Conservation (phyloP, 2,888 invertebrate genomes). For the Prosopocoilus inquinatus region DNA sequence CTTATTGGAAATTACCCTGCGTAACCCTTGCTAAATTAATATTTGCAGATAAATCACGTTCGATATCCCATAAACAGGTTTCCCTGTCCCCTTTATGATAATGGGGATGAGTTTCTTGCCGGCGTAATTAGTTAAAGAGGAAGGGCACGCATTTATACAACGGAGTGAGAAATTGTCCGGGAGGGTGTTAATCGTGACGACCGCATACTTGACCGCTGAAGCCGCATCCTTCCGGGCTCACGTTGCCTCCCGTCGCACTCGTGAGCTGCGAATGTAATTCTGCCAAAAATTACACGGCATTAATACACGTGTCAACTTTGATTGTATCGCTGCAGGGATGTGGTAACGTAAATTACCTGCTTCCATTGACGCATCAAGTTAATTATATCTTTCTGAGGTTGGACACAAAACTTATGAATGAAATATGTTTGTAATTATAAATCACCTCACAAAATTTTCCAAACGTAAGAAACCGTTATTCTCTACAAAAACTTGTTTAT, state of each 20-base stretch:
- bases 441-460: too few relatives aligned
- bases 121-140: too few relatives aligned
- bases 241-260: not conserved
- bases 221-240: slow-evolving; percentile 5
- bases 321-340: not conserved
- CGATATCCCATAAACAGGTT: not conserved
- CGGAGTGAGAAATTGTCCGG: slow-evolving; percentile 10
- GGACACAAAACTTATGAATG: not conserved
- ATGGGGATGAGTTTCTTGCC: not conserved
- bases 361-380: too few relatives aligned
- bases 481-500: too few relatives aligned
- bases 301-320: not conserved
- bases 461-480: too few relatives aligned
- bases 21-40: slow-evolving; percentile 3
- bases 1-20: not conserved
- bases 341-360: not conserved
- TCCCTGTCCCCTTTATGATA: not conserved
- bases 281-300: not conserved
- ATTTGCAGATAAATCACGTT: slow-evolving; percentile 2
- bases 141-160: not conserved
- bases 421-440: too few relatives aligned
- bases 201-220: slow-evolving; percentile 23
- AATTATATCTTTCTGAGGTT: too few relatives aligned
- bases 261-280: not conserved
- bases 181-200: slow-evolving; percentile 23